Base-by-base conservation (phyloP, 2,888 invertebrate genomes). In the Aporophyla lueneburgensis region DNA sequence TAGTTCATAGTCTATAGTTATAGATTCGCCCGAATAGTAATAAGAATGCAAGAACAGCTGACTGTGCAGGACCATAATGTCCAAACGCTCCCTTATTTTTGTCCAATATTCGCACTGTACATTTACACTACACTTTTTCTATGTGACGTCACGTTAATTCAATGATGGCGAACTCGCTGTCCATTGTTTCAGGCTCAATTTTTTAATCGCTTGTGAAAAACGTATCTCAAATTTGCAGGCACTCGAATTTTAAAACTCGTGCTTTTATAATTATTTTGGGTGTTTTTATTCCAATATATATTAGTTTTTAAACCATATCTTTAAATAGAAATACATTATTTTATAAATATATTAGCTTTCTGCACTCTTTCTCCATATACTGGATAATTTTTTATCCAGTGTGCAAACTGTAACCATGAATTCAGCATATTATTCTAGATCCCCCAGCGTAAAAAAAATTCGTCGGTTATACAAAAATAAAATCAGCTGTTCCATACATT, bases 31-130 rank as follows among this genome's bases (percentile, higher is more conserved):
- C 62, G 68, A 70, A 61, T 40, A 68, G 46, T 79, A 86, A 82
- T 81, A 87, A 84, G 71, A 81, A 87, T 85, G 84, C 83, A 87
- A 72, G 74, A 74, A 69, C 74, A 61, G 78, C 79, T 74, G 74
- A 69, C 78, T 53, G 58, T 61, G 43, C 27, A 14, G 49, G 46
- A 43, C 72, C 27, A n/a, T 71, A 71, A 61, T 58, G 49, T 68
- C 58, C 61, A 71, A 74, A 69, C 43, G 49, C 62, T 62, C 68
- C 58, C 59, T 59, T 69, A 77, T 85, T 77, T 85, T 58, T 40
- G n/a, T 21, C 65, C 51, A 72, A 73, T 81, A 77, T 73, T 77
- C 59, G 61, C 61, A 51, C 71, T 58, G 43, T 40, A 71, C 68
- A 76, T 76, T 70, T 70, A 67, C 62, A 59, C 76, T 63, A 66